Percentiles rank a stretch among this genome's conserved stretches.
Conservation (phyloP, 2,888 invertebrate species). For the Macaria notata region DNA sequence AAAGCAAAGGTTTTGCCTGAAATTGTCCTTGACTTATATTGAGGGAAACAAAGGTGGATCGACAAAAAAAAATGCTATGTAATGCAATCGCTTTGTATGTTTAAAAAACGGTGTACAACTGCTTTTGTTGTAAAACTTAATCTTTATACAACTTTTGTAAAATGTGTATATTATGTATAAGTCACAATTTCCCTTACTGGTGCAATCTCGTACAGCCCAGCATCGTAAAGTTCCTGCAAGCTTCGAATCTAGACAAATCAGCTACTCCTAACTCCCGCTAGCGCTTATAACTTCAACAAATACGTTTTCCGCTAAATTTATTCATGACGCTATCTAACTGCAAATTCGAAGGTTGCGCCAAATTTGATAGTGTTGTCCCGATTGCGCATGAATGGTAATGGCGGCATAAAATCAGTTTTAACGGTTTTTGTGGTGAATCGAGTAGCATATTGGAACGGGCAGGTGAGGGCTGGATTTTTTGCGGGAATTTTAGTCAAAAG, state of each 20-base stretch:
- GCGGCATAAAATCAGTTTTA: constrained; percentile 20
- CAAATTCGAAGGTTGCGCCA: constrained; percentile 33
- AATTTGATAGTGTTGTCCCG: constrained; percentile 27
- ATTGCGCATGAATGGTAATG: constrained; percentile 22
- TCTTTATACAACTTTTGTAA: no score
- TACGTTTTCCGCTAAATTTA: constrained; percentile 36
- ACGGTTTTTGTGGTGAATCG: constrained; percentile 12
- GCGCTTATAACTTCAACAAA: constrained; percentile 31
- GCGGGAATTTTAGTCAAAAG: neutral
- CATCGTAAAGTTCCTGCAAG: constrained; percentile 4
- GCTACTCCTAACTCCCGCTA: constrained; percentile 21
- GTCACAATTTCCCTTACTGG: constrained; percentile 4
- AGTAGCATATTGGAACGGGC: constrained; percentile 3
- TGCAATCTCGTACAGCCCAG: neutral
- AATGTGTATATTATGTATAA: no score
- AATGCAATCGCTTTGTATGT: no score
- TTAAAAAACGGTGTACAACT: no score
- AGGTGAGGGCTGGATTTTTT: neutral
- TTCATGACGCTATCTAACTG: constrained; percentile 39
- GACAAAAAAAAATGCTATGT: no score
- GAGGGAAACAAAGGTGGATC: no score
- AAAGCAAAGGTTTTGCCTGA: no score
- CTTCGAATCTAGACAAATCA: constrained; percentile 13
- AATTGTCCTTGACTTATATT: no score
- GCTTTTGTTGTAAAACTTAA: no score